A percentile compares a stretch with the other conserved stretches of the same genome.
These are phyloP conservation scores for Chloropsis hardwickii DNA, from an alignment of 2,113 vertebrate species.

Conservation along the genomic window DNA sequence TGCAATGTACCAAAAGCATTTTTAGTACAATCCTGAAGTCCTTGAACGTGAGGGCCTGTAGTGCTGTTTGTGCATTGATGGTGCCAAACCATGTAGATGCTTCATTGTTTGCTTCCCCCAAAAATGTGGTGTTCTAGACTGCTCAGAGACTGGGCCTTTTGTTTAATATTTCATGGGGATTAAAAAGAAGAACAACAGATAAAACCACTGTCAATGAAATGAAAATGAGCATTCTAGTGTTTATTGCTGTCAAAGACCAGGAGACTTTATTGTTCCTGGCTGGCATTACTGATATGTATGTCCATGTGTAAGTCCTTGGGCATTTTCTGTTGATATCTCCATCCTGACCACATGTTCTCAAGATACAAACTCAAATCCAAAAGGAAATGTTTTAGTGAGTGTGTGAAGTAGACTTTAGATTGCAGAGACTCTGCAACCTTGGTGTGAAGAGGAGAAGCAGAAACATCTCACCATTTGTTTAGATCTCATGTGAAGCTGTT, in stretches of 20 bases:
- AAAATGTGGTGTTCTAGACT: not conserved
- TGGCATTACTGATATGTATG: not conserved
- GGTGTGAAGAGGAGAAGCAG: not conserved
- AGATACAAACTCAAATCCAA: not conserved
- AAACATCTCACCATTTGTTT: not conserved
- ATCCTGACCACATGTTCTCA: not conserved
- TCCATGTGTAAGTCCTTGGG: not conserved
- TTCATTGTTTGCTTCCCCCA: not conserved
- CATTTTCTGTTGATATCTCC: not conserved
- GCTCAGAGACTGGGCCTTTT: not conserved
- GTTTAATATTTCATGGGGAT: not conserved
- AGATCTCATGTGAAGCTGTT: not conserved
- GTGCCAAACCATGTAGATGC: not conserved
- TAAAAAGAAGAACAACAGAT: not conserved
- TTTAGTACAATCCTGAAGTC: not conserved
- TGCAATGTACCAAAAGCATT: not conserved
- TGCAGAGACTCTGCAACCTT: not conserved
- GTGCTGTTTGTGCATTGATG: not conserved
- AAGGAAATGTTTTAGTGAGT: not conserved
- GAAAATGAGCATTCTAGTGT: not conserved
- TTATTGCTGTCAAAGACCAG: not conserved
- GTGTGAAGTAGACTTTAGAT: not conserved
- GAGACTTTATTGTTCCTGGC: not conserved
- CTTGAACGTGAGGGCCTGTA: not conserved
- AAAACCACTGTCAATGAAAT: not conserved